Conservation (phyloP, 2,888 invertebrate species). For the Drosophila paramelanica region DNA sequence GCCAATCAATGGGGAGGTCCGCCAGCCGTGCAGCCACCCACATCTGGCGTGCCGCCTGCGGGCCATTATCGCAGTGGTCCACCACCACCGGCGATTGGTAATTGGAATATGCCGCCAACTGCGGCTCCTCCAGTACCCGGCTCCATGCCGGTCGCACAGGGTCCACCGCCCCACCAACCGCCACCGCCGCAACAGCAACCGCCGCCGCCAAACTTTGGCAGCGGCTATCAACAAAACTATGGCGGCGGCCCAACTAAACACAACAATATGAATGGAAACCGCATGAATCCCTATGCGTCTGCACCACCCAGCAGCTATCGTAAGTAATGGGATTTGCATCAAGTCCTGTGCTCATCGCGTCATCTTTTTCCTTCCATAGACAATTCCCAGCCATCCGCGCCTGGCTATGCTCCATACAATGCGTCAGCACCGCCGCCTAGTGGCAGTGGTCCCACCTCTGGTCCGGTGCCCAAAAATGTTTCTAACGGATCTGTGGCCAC, state of each 20-base stretch:
- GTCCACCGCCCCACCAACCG: constrained; percentile 61
- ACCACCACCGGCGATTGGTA: constrained; percentile 65
- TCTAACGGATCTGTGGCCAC: constrained; percentile 66
- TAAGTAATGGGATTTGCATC: constrained; percentile 37
- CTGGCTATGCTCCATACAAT: constrained; percentile 72
- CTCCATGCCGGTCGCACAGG: constrained; percentile 52
- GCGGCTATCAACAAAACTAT: constrained; percentile 92
- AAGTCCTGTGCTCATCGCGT: not conserved
- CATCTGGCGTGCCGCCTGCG: constrained; percentile 55
- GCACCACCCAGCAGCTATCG: constrained; percentile 70
- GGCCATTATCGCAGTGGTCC: constrained; percentile 64
- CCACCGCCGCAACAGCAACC: constrained; percentile 53
- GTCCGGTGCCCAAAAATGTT: constrained; percentile 60
- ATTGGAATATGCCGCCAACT: constrained; percentile 66
- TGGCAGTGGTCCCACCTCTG: constrained; percentile 53
- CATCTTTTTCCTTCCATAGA: constrained; percentile 42
- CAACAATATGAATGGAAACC: constrained; percentile 88
- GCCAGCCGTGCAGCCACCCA: constrained; percentile 63
- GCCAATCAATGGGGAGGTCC: constrained; percentile 76
- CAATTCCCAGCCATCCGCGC: constrained; percentile 58
- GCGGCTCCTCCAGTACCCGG: constrained; percentile 65
- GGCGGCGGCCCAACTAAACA: constrained; percentile 93
- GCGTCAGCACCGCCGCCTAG: constrained; percentile 56
- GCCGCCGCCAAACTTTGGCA: constrained; percentile 85
- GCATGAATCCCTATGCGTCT: constrained; percentile 88